phyloP scores from a whole-genome alignment of 2,113 vertebrate species.

The Pseudorectes ferrugineus region DNA sequence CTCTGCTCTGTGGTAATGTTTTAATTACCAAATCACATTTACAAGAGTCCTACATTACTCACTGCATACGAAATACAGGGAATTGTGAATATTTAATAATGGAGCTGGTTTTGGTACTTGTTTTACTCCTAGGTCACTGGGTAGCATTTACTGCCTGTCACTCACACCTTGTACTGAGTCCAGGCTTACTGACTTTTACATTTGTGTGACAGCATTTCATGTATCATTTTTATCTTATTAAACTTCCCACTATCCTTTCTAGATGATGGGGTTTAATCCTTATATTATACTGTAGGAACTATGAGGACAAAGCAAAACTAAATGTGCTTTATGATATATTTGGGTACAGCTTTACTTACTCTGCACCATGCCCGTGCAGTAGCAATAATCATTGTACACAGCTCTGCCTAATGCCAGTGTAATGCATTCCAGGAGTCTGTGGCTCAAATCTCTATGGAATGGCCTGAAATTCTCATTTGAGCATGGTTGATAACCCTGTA shows the following conservation, averaged over 20 bases:
- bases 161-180: not conserved
- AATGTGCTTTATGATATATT: not conserved
- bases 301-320: not conserved
- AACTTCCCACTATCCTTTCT: not conserved
- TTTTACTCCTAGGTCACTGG: not conserved
- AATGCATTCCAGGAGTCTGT: not conserved
- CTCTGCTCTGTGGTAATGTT: not conserved
- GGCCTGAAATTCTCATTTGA: not conserved
- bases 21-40: not conserved
- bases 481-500: not conserved
- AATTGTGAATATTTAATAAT: not conserved
- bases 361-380: not conserved
- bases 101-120: not conserved
- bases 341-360: not conserved
- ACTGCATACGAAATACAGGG: not conserved
- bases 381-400: not conserved
- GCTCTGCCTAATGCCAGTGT: not conserved
- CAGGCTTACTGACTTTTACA: not conserved
- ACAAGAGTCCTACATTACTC: not conserved
- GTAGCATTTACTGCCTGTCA: not conserved
- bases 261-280: not conserved
- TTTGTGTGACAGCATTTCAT: not conserved
- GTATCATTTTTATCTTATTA: not conserved
- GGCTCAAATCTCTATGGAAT: not conserved
- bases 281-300: not conserved